Conservation (phyloP, 2,797 vertebrate species). For the Okamejei kenojei region DNA sequence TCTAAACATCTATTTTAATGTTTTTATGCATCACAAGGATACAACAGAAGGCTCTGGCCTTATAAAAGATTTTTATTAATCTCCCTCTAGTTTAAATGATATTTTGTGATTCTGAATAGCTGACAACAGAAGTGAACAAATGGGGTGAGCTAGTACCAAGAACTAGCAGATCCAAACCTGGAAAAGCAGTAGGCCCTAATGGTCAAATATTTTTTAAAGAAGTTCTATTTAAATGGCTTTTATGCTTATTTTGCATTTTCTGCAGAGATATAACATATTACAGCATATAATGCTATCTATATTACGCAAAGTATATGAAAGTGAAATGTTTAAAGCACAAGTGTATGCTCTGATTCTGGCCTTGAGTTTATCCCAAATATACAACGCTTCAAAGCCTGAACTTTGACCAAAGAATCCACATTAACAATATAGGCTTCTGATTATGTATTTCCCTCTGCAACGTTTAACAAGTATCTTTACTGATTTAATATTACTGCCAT, state of each 20-base stretch:
- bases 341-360: not conserved
- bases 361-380: not conserved
- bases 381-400: not conserved
- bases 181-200: not conserved
- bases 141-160: not conserved
- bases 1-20: conserved; percentile 30
- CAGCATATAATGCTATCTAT: not conserved
- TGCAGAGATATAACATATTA: not conserved
- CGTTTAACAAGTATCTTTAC: not conserved
- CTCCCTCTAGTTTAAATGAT: conserved; percentile 20
- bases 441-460: not conserved
- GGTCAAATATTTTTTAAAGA: not conserved
- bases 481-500: not conserved
- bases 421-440: conserved; percentile 1
- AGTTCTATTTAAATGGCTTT: not conserved
- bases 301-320: not conserved
- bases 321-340: not conserved
- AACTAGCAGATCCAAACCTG: conserved; percentile 3
- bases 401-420: not conserved
- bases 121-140: not conserved
- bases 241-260: conserved; percentile 28
- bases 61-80: conserved; percentile 7
- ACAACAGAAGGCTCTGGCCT: not conserved
- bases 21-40: conserved; percentile 20
- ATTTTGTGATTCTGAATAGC: conserved; percentile 6